Evolutionary conservation across 1,140 invertebrate species (phyloP).

Genomic region (Drosophila lini): DNA sequence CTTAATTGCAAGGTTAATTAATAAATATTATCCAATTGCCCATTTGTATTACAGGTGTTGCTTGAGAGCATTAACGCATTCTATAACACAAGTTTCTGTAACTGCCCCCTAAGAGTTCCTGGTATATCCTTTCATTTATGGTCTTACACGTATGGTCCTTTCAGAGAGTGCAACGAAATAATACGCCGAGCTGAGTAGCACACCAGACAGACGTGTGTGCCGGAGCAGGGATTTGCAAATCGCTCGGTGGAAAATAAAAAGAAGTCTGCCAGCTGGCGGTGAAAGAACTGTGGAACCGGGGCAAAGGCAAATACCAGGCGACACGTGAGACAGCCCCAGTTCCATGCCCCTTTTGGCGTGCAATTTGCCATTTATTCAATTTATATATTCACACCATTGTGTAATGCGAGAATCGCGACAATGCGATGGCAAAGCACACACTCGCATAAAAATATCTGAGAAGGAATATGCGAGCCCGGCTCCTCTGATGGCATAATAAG

Average conservation of each 20-base stretch:
- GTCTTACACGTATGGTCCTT: slow-evolving; percentile 38
- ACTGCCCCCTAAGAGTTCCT: background rate
- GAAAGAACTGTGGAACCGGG: slow-evolving; percentile 8
- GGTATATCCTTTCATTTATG: slow-evolving; percentile 67
- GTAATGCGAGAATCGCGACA: slow-evolving; percentile 39
- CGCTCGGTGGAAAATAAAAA: background rate
- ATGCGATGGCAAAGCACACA: slow-evolving; percentile 25
- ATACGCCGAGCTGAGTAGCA: slow-evolving; percentile 45
- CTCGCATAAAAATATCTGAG: slow-evolving; percentile 4
- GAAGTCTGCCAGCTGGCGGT: slow-evolving; percentile 20
- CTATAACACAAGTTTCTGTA: background rate
- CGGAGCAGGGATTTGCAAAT: slow-evolving; percentile 28
- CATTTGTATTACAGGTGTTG: background rate
- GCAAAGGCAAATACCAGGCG: slow-evolving; percentile 52
- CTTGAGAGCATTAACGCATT: no score
- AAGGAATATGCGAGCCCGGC: slow-evolving; percentile 6
- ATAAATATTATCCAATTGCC: background rate
- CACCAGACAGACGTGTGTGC: slow-evolving; percentile 31
- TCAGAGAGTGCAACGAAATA: slow-evolving; percentile 64
- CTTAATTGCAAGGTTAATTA: background rate
- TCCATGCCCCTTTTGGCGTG: slow-evolving; percentile 43
- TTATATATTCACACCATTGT: slow-evolving; percentile 67
- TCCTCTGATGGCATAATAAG: slow-evolving; percentile 30
- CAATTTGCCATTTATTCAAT: slow-evolving; percentile 82
- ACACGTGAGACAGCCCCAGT: slow-evolving; percentile 54